phyloP scores from a whole-genome alignment of 2,888 invertebrate species.

The Pinctada fucata region DNA sequence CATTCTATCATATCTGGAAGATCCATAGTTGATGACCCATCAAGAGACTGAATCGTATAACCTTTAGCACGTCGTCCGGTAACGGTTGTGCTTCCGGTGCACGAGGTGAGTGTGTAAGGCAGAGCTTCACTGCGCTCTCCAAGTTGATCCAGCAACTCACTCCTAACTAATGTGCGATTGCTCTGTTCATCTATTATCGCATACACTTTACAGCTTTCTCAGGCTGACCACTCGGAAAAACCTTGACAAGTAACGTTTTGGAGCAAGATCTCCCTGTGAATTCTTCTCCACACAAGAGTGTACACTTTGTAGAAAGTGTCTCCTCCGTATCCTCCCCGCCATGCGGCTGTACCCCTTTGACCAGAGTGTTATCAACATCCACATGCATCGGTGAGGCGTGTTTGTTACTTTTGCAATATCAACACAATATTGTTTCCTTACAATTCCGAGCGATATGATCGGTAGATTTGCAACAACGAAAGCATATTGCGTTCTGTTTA shows the following conservation, averaged over 20 bases:
- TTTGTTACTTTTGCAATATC: neutral
- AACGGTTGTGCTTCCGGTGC: too few species aligned
- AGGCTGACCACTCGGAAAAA: constrained; percentile 12
- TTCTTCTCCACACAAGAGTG: too few species aligned
- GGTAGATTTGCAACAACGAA: neutral
- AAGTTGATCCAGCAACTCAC: too few species aligned
- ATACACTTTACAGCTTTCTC: constrained; percentile 34
- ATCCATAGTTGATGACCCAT: too few species aligned
- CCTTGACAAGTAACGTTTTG: too few species aligned
- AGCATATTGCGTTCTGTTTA: neutral
- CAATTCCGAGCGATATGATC: neutral
- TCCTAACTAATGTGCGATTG: constrained; percentile 29
- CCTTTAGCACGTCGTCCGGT: too few species aligned
- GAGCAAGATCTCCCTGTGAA: too few species aligned
- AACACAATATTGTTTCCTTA: neutral
- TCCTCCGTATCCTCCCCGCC: neutral
- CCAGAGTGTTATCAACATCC: too few species aligned
- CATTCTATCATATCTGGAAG: too few species aligned
- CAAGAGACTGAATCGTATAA: too few species aligned
- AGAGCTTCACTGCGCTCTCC: too few species aligned
- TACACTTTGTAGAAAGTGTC: neutral
- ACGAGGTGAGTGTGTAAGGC: too few species aligned
- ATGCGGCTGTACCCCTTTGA: neutral
- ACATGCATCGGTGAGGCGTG: constrained; percentile 19
- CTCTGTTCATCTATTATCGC: constrained; percentile 50